Evolutionary conservation across 2,113 vertebrate species (phyloP).

Genomic region (Ahaetulla prasina): DNA sequence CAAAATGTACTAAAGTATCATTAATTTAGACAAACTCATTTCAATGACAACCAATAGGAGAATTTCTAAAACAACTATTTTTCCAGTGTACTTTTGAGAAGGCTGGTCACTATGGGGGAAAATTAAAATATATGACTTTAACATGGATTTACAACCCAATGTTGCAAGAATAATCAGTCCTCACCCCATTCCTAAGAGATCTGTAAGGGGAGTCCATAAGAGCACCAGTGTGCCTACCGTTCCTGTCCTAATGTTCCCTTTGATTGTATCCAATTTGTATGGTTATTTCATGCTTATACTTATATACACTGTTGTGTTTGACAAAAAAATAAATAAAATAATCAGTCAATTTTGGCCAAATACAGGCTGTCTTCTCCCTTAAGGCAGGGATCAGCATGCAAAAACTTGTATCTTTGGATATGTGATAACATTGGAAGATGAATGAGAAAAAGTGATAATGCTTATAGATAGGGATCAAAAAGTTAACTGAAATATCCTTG

Average conservation of each 20-base stretch:
- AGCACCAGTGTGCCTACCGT: too few relatives aligned
- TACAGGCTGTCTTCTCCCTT: not conserved
- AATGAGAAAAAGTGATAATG: not conserved
- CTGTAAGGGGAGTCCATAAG: too few relatives aligned
- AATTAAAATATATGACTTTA: not conserved
- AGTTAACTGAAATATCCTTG: not conserved
- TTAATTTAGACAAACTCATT: not conserved
- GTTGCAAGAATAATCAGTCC: not conserved
- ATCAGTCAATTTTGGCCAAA: not conserved
- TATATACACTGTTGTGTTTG: too few relatives aligned
- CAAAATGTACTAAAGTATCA: not conserved
- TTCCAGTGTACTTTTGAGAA: not conserved
- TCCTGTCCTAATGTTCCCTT: too few relatives aligned
- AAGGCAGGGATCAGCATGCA: not conserved
- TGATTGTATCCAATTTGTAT: too few relatives aligned
- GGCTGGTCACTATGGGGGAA: not conserved
- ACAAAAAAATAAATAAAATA: too few relatives aligned
- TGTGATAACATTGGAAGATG: not conserved
- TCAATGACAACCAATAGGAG: not conserved
- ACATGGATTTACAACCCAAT: not conserved
- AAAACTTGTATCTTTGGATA: not conserved
- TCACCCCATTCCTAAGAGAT: too few relatives aligned
- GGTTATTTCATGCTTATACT: too few relatives aligned
- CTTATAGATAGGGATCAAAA: not conserved
- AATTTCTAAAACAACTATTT: not conserved